phyloP scores from a whole-genome alignment of 2,797 vertebrate genomes.

The Echeneis naucrates region DNA sequence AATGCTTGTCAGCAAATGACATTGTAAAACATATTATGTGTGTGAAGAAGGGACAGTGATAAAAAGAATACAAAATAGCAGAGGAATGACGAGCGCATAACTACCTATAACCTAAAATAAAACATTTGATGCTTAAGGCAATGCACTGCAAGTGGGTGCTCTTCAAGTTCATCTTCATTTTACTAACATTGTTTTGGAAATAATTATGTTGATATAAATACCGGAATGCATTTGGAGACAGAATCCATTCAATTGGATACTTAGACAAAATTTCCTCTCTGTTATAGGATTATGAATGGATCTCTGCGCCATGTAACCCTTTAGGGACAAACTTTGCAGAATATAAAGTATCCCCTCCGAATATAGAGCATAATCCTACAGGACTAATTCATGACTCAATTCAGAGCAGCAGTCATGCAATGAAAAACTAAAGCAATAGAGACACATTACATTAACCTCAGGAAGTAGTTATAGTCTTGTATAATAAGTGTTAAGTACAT shows the following conservation, averaged over 20 bases:
- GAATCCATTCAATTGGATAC: neutral
- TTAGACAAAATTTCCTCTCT: neutral
- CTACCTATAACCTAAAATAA: slow-evolving; percentile 25
- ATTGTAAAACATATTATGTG: neutral
- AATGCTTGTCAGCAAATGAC: slow-evolving; percentile 26
- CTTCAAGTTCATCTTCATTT: slow-evolving; percentile 9
- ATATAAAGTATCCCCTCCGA: neutral
- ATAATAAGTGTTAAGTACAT: neutral
- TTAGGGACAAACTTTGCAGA: neutral
- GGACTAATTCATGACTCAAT: neutral
- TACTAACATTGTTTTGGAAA: slow-evolving; percentile 5
- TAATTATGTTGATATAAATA: slow-evolving; percentile 13
- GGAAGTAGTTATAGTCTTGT: neutral
- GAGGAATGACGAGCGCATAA: slow-evolving; percentile 5
- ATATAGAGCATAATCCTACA: slow-evolving; percentile 13
- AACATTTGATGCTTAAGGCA: slow-evolving; percentile 18
- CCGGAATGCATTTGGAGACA: neutral
- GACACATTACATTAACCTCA: slow-evolving; percentile 1
- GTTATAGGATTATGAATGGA: slow-evolving; percentile 19
- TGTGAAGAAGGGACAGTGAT: slow-evolving; percentile 9
- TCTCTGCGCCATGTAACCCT: slow-evolving; percentile 3
- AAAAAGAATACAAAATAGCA: slow-evolving; percentile 4
- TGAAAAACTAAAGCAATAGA: slow-evolving; percentile 31
- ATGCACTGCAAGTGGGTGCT: slow-evolving; percentile 26
- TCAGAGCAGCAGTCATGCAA: slow-evolving; percentile 14